A percentile compares a stretch with the other conserved stretches of the same genome.
These are phyloP conservation scores for Apostichopus californicus DNA, from an alignment of 35 echinoderm and acorn worm genomes.

Conservation along the genomic window DNA sequence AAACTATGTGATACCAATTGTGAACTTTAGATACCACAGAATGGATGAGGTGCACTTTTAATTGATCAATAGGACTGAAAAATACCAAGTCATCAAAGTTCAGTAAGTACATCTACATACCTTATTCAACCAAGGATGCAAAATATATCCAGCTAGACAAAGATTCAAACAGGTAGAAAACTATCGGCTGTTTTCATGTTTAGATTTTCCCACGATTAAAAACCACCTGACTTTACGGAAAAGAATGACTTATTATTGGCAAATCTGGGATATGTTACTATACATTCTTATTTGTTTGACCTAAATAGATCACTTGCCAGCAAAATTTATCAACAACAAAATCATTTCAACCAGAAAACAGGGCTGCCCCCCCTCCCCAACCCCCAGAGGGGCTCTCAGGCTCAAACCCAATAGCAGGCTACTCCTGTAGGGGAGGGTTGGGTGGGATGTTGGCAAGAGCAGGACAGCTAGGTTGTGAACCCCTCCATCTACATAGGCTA, in stretches of 20 bases:
- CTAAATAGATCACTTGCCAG: neutral
- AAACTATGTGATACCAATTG: neutral
- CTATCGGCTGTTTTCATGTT: neutral
- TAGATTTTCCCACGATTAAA: neutral
- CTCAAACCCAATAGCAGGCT: no score
- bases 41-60: neutral
- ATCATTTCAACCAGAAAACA: no score
- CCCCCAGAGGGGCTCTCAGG: no score
- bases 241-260: neutral
- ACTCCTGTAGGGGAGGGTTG: no score
- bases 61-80: neutral
- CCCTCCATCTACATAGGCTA: no score
- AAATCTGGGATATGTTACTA: neutral
- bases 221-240: no score
- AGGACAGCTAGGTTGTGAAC: no score
- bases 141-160: neutral
- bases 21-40: neutral
- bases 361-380: no score
- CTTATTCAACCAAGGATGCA: neutral
- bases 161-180: neutral
- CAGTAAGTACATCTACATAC: neutral
- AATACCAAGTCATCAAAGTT: constrained; percentile 1
- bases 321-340: neutral
- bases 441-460: no score
- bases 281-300: no score